Conservation (phyloP, 1,140 invertebrate genomes). For the Diachasmimorpha longicaudata region DNA sequence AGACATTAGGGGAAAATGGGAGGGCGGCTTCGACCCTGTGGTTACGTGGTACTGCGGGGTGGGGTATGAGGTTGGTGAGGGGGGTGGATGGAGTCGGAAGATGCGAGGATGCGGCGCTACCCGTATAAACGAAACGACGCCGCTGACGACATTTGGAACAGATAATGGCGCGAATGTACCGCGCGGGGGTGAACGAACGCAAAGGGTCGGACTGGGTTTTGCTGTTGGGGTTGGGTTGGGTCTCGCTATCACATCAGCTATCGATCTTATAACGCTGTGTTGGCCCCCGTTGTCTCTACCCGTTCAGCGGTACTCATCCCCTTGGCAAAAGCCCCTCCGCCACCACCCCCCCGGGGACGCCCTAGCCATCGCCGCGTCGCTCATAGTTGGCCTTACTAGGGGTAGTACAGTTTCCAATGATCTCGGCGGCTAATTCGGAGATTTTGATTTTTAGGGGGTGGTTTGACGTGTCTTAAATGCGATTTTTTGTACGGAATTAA, state of each 20-base stretch:
- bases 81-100: background rate
- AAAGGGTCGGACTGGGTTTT: slow-evolving; percentile 51
- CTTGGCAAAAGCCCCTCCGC: background rate
- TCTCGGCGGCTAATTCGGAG: too few species aligned
- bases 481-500: too few species aligned
- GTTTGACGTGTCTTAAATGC: too few species aligned
- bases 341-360: slow-evolving; percentile 29
- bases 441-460: too few species aligned
- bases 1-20: slow-evolving; percentile 10
- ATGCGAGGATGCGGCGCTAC: slow-evolving; percentile 25
- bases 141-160: slow-evolving; percentile 62
- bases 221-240: slow-evolving; percentile 37
- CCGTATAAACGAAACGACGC: slow-evolving; percentile 59
- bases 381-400: slow-evolving; percentile 11
- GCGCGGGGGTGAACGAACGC: slow-evolving; percentile 60
- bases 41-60: background rate
- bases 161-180: slow-evolving; percentile 61
- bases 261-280: slow-evolving; percentile 41
- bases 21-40: slow-evolving; percentile 4
- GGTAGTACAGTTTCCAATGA: background rate
- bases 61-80: background rate
- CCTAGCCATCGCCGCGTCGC: slow-evolving; percentile 30
- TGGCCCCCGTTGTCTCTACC: slow-evolving; percentile 34
- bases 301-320: slow-evolving; percentile 18
- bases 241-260: slow-evolving; percentile 41